Percentiles rank a stretch among this genome's conserved stretches.
Conservation (phyloP, 2,888 invertebrate genomes). For the Clitarchus hookeri region DNA sequence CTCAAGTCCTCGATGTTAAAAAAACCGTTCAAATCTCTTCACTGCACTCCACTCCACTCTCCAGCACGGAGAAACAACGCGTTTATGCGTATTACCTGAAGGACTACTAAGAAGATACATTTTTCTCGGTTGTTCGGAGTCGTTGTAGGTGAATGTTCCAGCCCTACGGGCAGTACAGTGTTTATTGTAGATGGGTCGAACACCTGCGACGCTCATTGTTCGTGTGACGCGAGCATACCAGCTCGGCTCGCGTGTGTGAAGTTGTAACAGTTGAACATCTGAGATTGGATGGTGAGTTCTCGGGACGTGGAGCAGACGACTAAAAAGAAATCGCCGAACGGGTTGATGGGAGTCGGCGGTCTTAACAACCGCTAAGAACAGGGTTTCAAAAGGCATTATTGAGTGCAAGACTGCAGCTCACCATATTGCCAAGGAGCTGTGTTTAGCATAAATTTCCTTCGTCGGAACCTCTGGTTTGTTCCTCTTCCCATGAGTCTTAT, state of each 20-base stretch:
- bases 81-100: no score
- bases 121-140: no score
- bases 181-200: no score
- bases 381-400: not conserved
- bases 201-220: no score
- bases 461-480: not conserved
- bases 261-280: not conserved
- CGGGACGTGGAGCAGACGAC: not conserved
- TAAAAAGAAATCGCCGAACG: not conserved
- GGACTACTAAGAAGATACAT: no score
- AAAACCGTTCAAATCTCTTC: no score
- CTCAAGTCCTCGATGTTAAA: no score
- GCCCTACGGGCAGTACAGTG: no score
- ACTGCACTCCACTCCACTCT: no score
- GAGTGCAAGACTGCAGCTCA: not conserved
- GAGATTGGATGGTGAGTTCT: not conserved
- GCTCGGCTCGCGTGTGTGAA: not conserved
- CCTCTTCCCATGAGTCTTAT: not conserved
- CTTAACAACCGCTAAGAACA: slow-evolving; percentile 11
- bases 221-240: no score
- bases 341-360: not conserved
- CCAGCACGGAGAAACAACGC: no score
- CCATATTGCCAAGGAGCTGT: not conserved
- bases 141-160: no score
- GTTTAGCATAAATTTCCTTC: slow-evolving; percentile 8